Evolutionary conservation across 2,888 invertebrate genomes (phyloP), one percentile per base, ranked within the genome.

Genomic region (Andrena chrysosceles): DNA sequence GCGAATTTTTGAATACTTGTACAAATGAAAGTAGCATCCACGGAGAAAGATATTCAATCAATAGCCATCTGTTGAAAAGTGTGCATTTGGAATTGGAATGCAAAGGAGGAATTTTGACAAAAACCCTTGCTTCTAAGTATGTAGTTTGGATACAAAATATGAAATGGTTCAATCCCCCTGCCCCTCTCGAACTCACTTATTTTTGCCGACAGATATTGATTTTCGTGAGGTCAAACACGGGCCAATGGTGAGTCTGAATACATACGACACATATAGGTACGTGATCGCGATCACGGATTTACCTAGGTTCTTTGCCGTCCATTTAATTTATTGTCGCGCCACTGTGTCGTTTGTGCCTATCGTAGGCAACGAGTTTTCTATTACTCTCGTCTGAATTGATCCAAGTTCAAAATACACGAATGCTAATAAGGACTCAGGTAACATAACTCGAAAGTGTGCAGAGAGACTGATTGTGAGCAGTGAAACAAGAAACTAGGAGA

Each of bases 171-270:
- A 72, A 16, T 16, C n/a, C 23, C 1, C 63, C 13, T 23, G 23
- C 42, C 8, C 68, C 71, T 73, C 72, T 63, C 54, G 64, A 60
- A 69, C 81, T 74, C 66, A 80, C 80, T 81, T 80, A 79, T 74
- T 74, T 81, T 81, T 81, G 52, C 69, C 64, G 80, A 80, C 83
- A 77, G 77, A 77, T 83, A 83, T 83, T 83, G 83, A 83, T 83
- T 83, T 83, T 81, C 77, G 77, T 48, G 64, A 77, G 81, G 83
- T 81, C 77, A 83, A 83, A 83, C 77, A 66, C 48, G 81, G 48
- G 73, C 83, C 81, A 81, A 81, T 70, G 69, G 81, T 81, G 66
- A 75, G 69, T 74, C 64, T 66, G 79, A 79, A 79, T 69, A 33
- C 52, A 54, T 4, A 42, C 13, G 42, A 13, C 42, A 42, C 42